Evolutionary conservation across 2,797 vertebrate species (phyloP).

Genomic region (Molossus alvarezi): DNA sequence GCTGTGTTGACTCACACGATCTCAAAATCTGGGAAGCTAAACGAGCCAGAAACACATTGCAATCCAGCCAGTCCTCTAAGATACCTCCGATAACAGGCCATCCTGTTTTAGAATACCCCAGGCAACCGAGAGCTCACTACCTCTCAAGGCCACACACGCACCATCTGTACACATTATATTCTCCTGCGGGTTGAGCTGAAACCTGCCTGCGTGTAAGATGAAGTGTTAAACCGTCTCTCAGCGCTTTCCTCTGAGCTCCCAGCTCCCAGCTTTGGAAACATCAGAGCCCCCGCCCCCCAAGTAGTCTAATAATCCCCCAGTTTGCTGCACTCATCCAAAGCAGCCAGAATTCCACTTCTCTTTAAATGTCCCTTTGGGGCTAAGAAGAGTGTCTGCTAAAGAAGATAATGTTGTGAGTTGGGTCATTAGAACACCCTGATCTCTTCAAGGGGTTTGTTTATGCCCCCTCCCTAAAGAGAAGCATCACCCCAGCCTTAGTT

Average conservation of each 20-base stretch:
- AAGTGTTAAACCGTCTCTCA: background rate
- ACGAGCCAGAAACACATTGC: background rate
- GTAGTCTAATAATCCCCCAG: constrained; percentile 27
- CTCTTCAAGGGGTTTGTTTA: constrained; percentile 67
- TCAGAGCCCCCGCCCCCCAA: background rate
- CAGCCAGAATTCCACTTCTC: constrained; percentile 69
- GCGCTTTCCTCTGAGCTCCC: background rate
- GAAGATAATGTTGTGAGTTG: constrained; percentile 56
- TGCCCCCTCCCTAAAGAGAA: background rate
- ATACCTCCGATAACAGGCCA: background rate
- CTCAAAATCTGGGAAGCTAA: background rate
- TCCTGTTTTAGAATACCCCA: background rate
- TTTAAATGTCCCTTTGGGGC: constrained; percentile 70
- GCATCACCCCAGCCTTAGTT: background rate
- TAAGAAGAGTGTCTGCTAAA: constrained; percentile 45
- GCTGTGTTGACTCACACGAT: background rate
- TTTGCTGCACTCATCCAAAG: constrained; percentile 54
- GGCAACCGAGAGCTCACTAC: background rate
- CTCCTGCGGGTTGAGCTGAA: background rate
- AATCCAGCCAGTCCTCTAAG: background rate
- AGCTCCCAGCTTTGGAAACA: background rate
- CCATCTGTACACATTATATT: background rate
- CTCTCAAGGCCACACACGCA: background rate
- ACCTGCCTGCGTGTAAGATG: background rate
- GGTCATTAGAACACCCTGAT: constrained; percentile 54